Evolutionary conservation across 1,140 invertebrate genomes (phyloP), one percentile per base, ranked within the genome.

Genomic region (Bombus difficillimus): DNA sequence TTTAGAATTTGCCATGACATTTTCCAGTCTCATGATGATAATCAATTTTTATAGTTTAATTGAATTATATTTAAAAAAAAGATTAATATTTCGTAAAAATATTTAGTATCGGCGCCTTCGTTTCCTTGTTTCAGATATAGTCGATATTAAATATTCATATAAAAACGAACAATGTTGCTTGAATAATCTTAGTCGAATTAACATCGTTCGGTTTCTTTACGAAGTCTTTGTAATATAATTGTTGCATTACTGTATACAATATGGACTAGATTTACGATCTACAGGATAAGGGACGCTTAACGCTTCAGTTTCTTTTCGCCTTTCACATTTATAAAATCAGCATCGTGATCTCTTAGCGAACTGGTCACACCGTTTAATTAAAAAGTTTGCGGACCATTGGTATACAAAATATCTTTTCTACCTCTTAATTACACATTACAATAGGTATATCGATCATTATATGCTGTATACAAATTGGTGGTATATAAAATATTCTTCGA

Each of bases 321-420:
- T 72, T n/a, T 69, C 15, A 47, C 34, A 53, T 53, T 15, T 53
- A 53, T 22, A 53, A 53, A 53, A 53, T 53, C 47, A 53, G 47
- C 47, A 18, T 53, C 47, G n/a, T 39, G 73, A 41, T 13, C 62
- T 53, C 12, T 77, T 66, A 41, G 59, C 25, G 22, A 43, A 57
- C 71, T 57, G 43, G 59, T 43, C n/a, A 39, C 37, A 32, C 53
- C n/a, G 37, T 83, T 69, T 77, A 32, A 34, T 73, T 73, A 13
- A 43, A 53, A 64, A 81, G 6, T 28, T 73, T 71, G n/a, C 34
- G 34, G 53, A 80, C 83, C 69, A 69, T 37, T 72, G 28, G 66
- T 89, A 81, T 89, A 89, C 37, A 89, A 89, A 89, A 89, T 89
- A 89, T 86, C 53, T 53, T 13, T 64, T 86, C 28, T 39, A n/a